Percentiles rank a stretch among this genome's conserved stretches.
phyloP scores from a whole-genome alignment of 1,140 invertebrate genomes.

The Trichoplusia ni region DNA sequence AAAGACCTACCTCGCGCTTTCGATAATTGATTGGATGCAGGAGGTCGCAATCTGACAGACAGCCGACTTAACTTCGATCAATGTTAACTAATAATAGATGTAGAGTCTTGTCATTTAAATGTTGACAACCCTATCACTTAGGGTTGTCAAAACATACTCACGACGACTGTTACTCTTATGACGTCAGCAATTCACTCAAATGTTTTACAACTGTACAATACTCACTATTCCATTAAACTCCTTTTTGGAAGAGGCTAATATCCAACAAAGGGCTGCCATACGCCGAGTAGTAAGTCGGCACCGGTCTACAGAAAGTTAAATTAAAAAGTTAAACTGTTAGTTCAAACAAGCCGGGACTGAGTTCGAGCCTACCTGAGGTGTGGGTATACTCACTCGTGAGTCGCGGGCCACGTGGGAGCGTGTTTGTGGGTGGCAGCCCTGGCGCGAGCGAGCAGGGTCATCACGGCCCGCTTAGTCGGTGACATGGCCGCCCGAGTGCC shows the following conservation, averaged over 20 bases:
- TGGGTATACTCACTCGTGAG: slow-evolving; percentile 69
- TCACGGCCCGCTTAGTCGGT: slow-evolving; percentile 89
- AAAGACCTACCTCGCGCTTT: too few species aligned
- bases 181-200: too few species aligned
- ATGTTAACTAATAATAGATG: too few species aligned
- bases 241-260: slow-evolving; percentile 18
- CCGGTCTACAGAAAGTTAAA: slow-evolving; percentile 5
- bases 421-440: slow-evolving; percentile 86
- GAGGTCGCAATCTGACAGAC: too few species aligned
- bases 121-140: too few species aligned
- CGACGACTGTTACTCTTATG: too few species aligned
- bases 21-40: too few species aligned
- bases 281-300: slow-evolving; percentile 8
- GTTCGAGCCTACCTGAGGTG: not conserved
- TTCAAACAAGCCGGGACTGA: not conserved
- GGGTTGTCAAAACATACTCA: too few species aligned
- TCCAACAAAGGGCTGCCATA: slow-evolving; percentile 7
- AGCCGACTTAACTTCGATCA: too few species aligned
- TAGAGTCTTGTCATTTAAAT: too few species aligned
- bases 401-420: slow-evolving; percentile 68
- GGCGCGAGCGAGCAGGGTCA: slow-evolving; percentile 88
- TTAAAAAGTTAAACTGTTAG: slow-evolving; percentile 8
- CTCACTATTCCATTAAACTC: slow-evolving; percentile 10
- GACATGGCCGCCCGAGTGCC: slow-evolving; percentile 87
- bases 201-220: slow-evolving; percentile 9